Percentiles rank a stretch among this genome's conserved stretches.
These are phyloP conservation scores for Myotis findleyi DNA, from an alignment of 2,797 vertebrate genomes.

Conservation along the genomic window DNA sequence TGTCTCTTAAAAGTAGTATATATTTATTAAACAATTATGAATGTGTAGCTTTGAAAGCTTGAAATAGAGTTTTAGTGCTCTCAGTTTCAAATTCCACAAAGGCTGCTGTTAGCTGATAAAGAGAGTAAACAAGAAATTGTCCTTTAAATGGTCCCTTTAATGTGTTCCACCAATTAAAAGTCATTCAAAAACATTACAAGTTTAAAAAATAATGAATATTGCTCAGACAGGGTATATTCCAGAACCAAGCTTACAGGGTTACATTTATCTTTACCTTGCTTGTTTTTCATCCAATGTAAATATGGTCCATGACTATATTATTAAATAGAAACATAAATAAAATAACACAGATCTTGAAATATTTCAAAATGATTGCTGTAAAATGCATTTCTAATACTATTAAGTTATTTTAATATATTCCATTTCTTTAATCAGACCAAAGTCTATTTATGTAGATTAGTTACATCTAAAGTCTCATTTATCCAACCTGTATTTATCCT, in stretches of 20 bases:
- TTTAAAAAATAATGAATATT: slow-evolving; percentile 73
- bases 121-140: slow-evolving; percentile 86
- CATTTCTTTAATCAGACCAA: slow-evolving; percentile 85
- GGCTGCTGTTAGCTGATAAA: slow-evolving; percentile 87
- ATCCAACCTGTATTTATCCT: slow-evolving; percentile 89
- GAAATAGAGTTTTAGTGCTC: slow-evolving; percentile 87
- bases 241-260: slow-evolving; percentile 60
- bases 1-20: slow-evolving; percentile 78
- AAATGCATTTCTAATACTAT: slow-evolving; percentile 73
- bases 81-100: slow-evolving; percentile 85
- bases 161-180: slow-evolving; percentile 87
- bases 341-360: slow-evolving; percentile 67
- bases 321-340: slow-evolving; percentile 70
- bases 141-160: slow-evolving; percentile 86
- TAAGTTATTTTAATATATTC: slow-evolving; percentile 87
- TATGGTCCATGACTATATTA: slow-evolving; percentile 45
- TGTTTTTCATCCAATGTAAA: slow-evolving; percentile 64
- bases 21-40: slow-evolving; percentile 80
- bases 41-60: slow-evolving; percentile 84
- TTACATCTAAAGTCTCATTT: slow-evolving; percentile 87
- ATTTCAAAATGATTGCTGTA: slow-evolving; percentile 73
- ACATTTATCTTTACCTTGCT: slow-evolving; percentile 70
- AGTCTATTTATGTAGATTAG: slow-evolving; percentile 88
- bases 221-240: slow-evolving; percentile 43
- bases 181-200: slow-evolving; percentile 80